phyloP scores from a whole-genome alignment of 2,113 vertebrate species.

The Chaetura pelagica region DNA sequence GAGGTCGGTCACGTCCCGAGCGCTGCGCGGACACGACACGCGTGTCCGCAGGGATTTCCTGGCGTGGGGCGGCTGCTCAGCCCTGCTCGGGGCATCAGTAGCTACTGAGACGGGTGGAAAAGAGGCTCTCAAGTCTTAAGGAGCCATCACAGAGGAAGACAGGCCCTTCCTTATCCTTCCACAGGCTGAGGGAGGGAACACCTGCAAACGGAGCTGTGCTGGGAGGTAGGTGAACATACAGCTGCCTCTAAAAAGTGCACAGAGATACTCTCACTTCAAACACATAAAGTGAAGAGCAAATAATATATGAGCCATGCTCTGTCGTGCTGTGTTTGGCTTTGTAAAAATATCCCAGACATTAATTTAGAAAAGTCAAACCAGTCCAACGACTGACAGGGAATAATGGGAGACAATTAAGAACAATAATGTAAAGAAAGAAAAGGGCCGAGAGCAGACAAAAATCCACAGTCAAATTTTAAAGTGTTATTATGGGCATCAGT shows the following conservation, averaged over 20 bases:
- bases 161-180: not conserved
- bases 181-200: not conserved
- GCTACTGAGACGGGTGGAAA: not conserved
- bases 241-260: too few species aligned
- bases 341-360: too few species aligned
- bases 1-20: rapidly evolving
- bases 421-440: too few species aligned
- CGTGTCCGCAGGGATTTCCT: rapidly evolving
- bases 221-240: too few species aligned
- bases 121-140: not conserved
- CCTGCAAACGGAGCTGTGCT: too few species aligned
- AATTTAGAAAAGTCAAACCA: too few species aligned
- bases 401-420: not conserved
- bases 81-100: rapidly evolving
- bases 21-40: rapidly evolving
- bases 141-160: rapidly evolving
- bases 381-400: not conserved
- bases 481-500: too few species aligned
- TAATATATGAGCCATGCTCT: too few species aligned
- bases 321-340: too few species aligned
- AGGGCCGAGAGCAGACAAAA: not conserved
- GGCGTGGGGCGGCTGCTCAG: rapidly evolving
- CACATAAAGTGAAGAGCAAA: too few species aligned
- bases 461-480: not conserved
- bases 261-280: too few species aligned